Conservation (phyloP, 2,113 vertebrate species). For the Lanius collurio region DNA sequence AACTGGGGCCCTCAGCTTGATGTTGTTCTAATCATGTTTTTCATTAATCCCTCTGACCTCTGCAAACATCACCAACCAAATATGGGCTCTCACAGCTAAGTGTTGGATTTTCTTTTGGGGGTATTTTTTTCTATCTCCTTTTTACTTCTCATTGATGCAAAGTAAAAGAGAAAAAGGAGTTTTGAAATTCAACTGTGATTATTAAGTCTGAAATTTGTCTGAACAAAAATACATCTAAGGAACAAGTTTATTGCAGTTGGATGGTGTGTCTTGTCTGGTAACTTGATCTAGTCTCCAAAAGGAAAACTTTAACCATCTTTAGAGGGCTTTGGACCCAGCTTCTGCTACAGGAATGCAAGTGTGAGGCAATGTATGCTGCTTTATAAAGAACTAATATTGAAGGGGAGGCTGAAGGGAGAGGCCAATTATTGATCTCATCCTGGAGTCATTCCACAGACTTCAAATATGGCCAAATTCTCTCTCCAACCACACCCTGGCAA, state of each 20-base stretch:
- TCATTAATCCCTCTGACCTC: slow-evolving; percentile 60
- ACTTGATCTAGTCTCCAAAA: slow-evolving; percentile 4
- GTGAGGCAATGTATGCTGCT: not conserved
- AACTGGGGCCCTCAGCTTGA: slow-evolving; percentile 36
- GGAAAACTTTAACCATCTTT: not conserved
- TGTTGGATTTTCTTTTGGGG: not conserved
- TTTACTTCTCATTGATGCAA: not conserved
- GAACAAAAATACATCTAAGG: slow-evolving; percentile 25
- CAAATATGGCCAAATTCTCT: slow-evolving; percentile 19
- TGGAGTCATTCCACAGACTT: slow-evolving; percentile 22
- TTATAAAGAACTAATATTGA: not conserved
- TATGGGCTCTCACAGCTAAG: not conserved
- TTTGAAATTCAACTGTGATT: not conserved
- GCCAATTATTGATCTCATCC: slow-evolving; percentile 61
- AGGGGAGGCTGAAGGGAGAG: not conserved
- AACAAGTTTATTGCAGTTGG: slow-evolving; percentile 33
- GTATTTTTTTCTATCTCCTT: not conserved
- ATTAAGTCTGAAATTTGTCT: not conserved
- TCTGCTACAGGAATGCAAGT: not conserved
- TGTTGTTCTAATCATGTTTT: slow-evolving; percentile 64
- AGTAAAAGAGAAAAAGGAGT: slow-evolving; percentile 21
- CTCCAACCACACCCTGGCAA: slow-evolving; percentile 52
- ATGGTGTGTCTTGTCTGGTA: slow-evolving; percentile 26
- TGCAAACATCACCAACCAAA: slow-evolving; percentile 30
- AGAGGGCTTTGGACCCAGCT: not conserved